Base-by-base conservation (phyloP, 2,888 invertebrate genomes). In the Mimachlamys varia region DNA sequence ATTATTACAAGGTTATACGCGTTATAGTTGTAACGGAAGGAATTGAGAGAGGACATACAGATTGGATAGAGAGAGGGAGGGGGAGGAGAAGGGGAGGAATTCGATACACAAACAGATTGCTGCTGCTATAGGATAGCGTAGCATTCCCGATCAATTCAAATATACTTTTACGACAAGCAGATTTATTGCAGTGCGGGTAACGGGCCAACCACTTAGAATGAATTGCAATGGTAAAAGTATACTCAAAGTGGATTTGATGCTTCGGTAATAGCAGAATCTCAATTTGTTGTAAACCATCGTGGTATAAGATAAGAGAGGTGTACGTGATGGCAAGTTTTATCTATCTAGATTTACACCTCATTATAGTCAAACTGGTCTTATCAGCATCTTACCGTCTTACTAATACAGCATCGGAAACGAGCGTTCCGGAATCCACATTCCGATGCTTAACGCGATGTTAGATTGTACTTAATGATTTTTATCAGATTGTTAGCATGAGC, bases 331-430 rank as follows among this genome's bases (percentile, higher is more conserved):
- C 62, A 33, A 76, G 27, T 12, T 76, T 76, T 33, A 76, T 76
- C 76, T 76, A 27, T 13, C 76, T 33, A 76, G 76, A 76, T 33
- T 27, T 76, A 76, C 76, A 76, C 76, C 76, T 76, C 76, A 76
- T 76, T 33, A 76, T 76, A 27, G 33, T 27, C 76, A 33, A 76
- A 33, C 76, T 33, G 12, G 7, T 33, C 76, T 22, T 76, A 76
- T 33, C 76, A 13, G 13, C 13, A 76, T 76, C 27, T 33, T 22
- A 76, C 76, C 33, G 76, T 27, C 33, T 76, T 33, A 76, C 76
- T 33, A 27, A 76, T 33, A 76, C 76, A 76, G 33, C 3, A 62
- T 62, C 22, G 22, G 22, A 76, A 10, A 33, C 76, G 33, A 27
- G 22, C 76, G 76, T 76, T 33, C 33, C 76, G 76, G 76, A 76